phyloP scores from a whole-genome alignment of 2,888 invertebrate species.

The Erebia epiphron region DNA sequence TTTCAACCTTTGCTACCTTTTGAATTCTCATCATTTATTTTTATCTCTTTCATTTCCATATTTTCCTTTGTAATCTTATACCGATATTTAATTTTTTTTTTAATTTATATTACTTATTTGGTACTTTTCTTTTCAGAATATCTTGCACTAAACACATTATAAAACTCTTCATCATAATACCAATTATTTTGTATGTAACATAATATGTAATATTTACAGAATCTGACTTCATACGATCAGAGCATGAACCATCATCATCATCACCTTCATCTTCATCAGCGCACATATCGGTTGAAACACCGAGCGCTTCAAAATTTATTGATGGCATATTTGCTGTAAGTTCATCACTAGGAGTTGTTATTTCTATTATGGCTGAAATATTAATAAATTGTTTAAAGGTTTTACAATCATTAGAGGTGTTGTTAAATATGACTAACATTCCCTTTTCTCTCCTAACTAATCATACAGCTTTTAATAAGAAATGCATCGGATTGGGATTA shows the following conservation, averaged over 20 bases:
- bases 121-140: background rate
- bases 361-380: background rate
- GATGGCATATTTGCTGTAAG: constrained; percentile 77
- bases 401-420: background rate
- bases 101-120: too few species aligned
- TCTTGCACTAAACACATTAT: too few species aligned
- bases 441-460: background rate
- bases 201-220: constrained; percentile 33
- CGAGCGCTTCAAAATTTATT: constrained; percentile 69
- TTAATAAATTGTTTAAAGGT: too few species aligned
- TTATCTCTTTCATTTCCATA: background rate
- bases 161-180: too few species aligned
- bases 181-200: background rate
- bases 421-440: background rate
- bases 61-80: background rate
- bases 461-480: background rate
- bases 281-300: constrained; percentile 70
- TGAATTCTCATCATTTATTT: background rate
- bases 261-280: constrained; percentile 61
- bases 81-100: too few species aligned
- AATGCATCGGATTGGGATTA: background rate
- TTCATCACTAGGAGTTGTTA: constrained; percentile 50
- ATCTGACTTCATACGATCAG: constrained; percentile 48
- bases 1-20: background rate
- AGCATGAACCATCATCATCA: constrained; percentile 59